phyloP scores from a whole-genome alignment of 2,797 vertebrate genomes.

The Poeciliopsis turneri region DNA sequence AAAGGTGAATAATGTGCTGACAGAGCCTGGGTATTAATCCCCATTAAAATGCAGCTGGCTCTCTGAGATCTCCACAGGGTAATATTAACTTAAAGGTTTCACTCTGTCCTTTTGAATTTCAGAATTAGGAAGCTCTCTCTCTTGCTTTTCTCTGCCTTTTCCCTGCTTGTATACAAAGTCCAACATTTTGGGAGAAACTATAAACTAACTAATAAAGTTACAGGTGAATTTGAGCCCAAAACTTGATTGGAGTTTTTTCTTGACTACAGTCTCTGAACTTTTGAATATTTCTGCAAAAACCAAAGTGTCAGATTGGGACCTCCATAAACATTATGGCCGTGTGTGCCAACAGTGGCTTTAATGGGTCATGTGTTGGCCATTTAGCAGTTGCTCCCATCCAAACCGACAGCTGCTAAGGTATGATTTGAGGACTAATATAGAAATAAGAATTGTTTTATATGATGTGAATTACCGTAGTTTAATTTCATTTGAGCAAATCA shows the following conservation, averaged over 20 bases:
- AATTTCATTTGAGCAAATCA: conserved; percentile 3
- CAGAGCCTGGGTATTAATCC: conserved; percentile 72
- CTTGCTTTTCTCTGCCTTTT: conserved; percentile 4
- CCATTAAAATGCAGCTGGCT: conserved; percentile 79
- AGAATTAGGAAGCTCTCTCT: conserved; percentile 68
- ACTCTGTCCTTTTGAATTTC: conserved; percentile 75
- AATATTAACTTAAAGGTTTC: conserved; percentile 81
- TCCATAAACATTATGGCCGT: conserved; percentile 62
- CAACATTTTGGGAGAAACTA: conserved; percentile 39
- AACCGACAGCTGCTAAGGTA: conserved; percentile 60
- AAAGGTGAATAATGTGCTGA: conserved; percentile 75
- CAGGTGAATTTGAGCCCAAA: conserved; percentile 35
- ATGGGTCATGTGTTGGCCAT: conserved; percentile 69
- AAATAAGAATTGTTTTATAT: conserved; percentile 3
- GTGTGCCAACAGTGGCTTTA: conserved; percentile 56
- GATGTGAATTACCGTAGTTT: background rate
- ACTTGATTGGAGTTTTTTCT: conserved; percentile 35
- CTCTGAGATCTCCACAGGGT: conserved; percentile 68
- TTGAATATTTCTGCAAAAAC: conserved; percentile 50
- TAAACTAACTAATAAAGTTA: conserved; percentile 29
- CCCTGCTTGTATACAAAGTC: conserved; percentile 27
- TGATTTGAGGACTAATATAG: conserved; percentile 21
- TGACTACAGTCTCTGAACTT: conserved; percentile 39
- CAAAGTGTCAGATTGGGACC: conserved; percentile 59
- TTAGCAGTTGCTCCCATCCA: conserved; percentile 62